Base-by-base conservation (phyloP, 2,113 vertebrate species). In the Numenius arquata region DNA sequence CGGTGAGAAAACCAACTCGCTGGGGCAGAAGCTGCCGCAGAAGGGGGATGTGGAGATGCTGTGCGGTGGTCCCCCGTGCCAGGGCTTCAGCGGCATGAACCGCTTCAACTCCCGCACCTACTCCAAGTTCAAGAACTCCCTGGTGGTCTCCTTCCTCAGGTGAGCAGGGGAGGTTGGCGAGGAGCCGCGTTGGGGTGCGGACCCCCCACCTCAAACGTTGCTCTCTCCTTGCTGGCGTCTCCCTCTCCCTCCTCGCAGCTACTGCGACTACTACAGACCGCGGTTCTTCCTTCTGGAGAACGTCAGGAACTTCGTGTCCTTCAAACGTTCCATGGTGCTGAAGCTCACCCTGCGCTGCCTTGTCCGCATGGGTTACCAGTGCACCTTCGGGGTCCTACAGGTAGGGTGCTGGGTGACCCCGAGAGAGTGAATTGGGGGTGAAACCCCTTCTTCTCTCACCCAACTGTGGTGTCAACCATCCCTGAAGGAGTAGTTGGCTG, bases 31-130 rank as follows among this genome's bases (percentile, higher is more conserved):
- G 89, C 98, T 99, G 90, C 99, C 99, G 0, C 99, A 99, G 96
- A 99, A 99, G 80, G 99, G 99, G 0, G 99, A 99, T 0, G 99
- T 99, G 90, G 99, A 99, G 97, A 98, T 99, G 99, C 98, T 99
- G 5, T 99, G 99, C 0, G 99, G 99, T 0, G 99, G 99, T 4
- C 99, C 99, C 1, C 99, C 99, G 1, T 99, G 99, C 97, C 99
- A 99, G 96, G 99, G 99, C 41, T 99, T 99, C 97, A 99, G 99
- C 3, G 99, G 99, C 48, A 99, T 99, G 99, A 99, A 99, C 98
- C 99, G 99, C 94, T 99, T 99, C 98, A 99, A 99, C 93, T 99
- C 99, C 1, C 98, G 99, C 43, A 99, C 99, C 20, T 99, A 99
- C 88, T 99, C 99, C 12, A 99, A 99, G 92, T 99, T 99, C 98